A percentile compares a stretch with the other conserved stretches of the same genome.
Evolutionary conservation across 2,888 invertebrate genomes (phyloP).

Genomic region (Trichogramma dendrolimi): DNA sequence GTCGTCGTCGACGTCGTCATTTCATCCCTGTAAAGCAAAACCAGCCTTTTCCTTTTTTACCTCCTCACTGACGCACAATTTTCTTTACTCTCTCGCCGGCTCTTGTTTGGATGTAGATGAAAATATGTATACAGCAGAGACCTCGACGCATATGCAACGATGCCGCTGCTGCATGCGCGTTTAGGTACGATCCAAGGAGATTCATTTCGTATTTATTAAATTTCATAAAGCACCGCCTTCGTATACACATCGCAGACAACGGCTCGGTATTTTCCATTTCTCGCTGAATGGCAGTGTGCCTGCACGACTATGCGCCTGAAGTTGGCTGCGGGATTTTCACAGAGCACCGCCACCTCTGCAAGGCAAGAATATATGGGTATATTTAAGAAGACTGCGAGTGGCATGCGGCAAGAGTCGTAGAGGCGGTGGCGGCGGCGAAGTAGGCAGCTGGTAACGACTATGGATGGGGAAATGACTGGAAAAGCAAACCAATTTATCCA

Average conservation of each 20-base stretch:
- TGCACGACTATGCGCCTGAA: constrained; percentile 9
- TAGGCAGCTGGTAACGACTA: constrained; percentile 39
- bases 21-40: constrained; percentile 5
- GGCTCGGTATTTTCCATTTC: constrained; percentile 48
- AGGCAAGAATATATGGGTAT: no score
- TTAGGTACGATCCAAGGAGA: constrained; percentile 30
- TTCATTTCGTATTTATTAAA: constrained; percentile 51
- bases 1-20: not conserved
- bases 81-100: not conserved
- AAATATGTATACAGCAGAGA: no score
- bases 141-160: not conserved
- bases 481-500: no score
- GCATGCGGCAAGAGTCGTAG: no score
- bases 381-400: no score
- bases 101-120: no score
- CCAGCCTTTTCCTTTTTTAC: constrained; percentile 8
- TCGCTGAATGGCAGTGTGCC: constrained; percentile 30
- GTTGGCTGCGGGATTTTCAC: no score
- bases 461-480: constrained; percentile 9
- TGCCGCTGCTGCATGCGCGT: not conserved
- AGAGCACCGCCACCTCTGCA: no score
- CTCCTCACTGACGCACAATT: constrained; percentile 1
- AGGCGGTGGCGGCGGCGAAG: constrained; percentile 12
- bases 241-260: constrained; percentile 40
- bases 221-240: constrained; percentile 39